These are phyloP conservation scores for Polymixis flavicincta DNA, from an alignment of 2,888 invertebrate genomes.

Conservation along the genomic window DNA sequence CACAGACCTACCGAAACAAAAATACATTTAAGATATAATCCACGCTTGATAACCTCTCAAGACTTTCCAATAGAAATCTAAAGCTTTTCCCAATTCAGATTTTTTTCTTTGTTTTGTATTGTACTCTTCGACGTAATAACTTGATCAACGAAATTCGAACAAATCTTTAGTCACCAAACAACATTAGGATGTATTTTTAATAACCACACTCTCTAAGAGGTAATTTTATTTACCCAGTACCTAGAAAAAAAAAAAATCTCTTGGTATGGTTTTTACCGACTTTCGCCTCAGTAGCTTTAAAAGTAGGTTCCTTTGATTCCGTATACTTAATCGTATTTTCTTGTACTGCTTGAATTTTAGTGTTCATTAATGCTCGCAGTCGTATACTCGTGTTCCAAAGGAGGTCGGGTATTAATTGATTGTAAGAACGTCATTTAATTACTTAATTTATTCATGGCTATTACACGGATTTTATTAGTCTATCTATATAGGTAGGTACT, in stretches of 20 bases:
- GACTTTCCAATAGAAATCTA: neutral
- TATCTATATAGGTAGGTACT: neutral
- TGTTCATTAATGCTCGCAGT: conserved; percentile 64
- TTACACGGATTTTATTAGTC: conserved; percentile 28
- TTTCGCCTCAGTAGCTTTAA: conserved; percentile 29
- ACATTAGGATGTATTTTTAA: conserved; percentile 11
- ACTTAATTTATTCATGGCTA: conserved; percentile 34
- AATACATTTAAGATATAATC: neutral
- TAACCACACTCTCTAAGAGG: neutral
- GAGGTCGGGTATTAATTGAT: conserved; percentile 61
- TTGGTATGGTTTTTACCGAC: conserved; percentile 10
- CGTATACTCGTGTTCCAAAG: conserved; percentile 48
- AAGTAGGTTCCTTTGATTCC: conserved; percentile 37
- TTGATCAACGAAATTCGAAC: neutral
- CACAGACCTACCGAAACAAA: neutral
- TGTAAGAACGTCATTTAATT: conserved; percentile 54
- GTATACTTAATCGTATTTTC: conserved; percentile 49
- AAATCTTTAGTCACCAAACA: conserved; percentile 7
- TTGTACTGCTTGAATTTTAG: conserved; percentile 47
- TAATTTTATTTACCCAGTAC: conserved; percentile 27
- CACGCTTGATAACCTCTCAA: neutral
- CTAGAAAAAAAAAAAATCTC: too few relatives aligned
- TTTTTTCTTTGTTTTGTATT: neutral
- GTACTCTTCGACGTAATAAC: neutral
- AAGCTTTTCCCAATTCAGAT: too few relatives aligned